Percentiles rank a stretch among this genome's conserved stretches.
These are phyloP conservation scores for Drosophila gaucha DNA, from an alignment of 2,888 invertebrate species.

Conservation along the genomic window DNA sequence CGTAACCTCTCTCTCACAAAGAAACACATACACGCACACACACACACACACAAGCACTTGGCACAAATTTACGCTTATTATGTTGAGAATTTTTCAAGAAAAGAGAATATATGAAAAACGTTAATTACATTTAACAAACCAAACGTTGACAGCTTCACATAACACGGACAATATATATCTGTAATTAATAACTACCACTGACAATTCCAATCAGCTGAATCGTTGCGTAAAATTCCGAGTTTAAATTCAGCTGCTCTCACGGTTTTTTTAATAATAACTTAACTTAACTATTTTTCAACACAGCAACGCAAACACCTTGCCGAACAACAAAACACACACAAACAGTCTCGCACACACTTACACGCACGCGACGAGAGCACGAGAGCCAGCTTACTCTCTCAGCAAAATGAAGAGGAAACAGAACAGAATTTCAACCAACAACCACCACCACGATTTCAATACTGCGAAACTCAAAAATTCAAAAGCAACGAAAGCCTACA, in stretches of 20 bases:
- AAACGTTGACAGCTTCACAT: conserved; percentile 13
- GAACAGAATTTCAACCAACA: conserved; percentile 56
- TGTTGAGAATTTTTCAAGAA: conserved; percentile 78
- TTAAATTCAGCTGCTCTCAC: conserved; percentile 33
- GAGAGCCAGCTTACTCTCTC: conserved; percentile 49
- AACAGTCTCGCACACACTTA: conserved; percentile 29
- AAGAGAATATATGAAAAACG: conserved; percentile 54
- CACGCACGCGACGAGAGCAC: conserved; percentile 18
- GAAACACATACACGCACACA: conserved; percentile 22
- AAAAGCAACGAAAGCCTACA: conserved; percentile 79
- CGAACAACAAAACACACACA: conserved; percentile 53
- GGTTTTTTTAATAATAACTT: conserved; percentile 60
- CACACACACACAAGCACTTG: conserved; percentile 32
- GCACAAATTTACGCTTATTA: conserved; percentile 72
- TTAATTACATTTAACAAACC: conserved; percentile 58
- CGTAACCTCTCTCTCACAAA: conserved; percentile 25
- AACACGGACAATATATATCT: conserved; percentile 5
- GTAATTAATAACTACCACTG: conserved; percentile 1
- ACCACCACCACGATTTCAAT: conserved; percentile 83
- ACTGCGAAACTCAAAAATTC: conserved; percentile 78
- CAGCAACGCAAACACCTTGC: conserved; percentile 49
- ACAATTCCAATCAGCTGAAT: conserved; percentile 5
- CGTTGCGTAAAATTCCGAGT: conserved; percentile 35
- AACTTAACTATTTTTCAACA: conserved; percentile 71
- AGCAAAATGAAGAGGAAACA: conserved; percentile 47